Conservation (phyloP, 2,888 invertebrate species). For the Gisinianus flammeolus region DNA sequence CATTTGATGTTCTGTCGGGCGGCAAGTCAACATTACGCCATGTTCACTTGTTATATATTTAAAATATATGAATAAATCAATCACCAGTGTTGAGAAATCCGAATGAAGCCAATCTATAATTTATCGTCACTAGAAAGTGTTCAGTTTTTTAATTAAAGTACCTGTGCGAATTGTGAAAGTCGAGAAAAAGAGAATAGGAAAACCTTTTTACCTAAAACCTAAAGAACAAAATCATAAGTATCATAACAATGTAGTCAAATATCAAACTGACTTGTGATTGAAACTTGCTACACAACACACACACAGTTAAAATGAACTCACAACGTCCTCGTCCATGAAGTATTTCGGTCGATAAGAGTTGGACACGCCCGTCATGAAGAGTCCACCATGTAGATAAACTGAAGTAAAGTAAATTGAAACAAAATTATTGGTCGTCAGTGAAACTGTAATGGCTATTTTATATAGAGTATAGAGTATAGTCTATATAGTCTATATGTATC, state of each 20-base stretch:
- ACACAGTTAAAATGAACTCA: slow-evolving; percentile 6
- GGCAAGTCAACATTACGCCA: background rate
- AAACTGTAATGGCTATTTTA: no score
- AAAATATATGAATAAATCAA: no score
- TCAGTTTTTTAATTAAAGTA: background rate
- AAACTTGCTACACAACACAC: background rate
- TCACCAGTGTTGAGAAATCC: slow-evolving; percentile 36
- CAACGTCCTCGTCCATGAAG: slow-evolving; percentile 41
- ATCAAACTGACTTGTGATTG: no score
- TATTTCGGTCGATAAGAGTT: slow-evolving; percentile 43
- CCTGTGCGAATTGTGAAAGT: no score
- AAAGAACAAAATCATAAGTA: background rate
- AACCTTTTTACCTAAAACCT: no score
- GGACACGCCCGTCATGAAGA: slow-evolving; percentile 46
- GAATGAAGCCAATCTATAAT: slow-evolving; percentile 32
- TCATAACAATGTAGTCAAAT: no score
- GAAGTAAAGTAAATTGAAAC: background rate
- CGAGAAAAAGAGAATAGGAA: no score
- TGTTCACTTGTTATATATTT: slow-evolving; percentile 29
- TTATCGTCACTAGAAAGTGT: slow-evolving; percentile 29
- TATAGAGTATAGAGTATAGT: no score
- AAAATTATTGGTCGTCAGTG: background rate
- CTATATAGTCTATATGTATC: background rate
- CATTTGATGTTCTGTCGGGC: no score
- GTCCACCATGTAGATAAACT: slow-evolving; percentile 50